These are phyloP conservation scores for Ochotona princeps DNA, from an alignment of 2,113 vertebrate genomes.

Conservation along the genomic window DNA sequence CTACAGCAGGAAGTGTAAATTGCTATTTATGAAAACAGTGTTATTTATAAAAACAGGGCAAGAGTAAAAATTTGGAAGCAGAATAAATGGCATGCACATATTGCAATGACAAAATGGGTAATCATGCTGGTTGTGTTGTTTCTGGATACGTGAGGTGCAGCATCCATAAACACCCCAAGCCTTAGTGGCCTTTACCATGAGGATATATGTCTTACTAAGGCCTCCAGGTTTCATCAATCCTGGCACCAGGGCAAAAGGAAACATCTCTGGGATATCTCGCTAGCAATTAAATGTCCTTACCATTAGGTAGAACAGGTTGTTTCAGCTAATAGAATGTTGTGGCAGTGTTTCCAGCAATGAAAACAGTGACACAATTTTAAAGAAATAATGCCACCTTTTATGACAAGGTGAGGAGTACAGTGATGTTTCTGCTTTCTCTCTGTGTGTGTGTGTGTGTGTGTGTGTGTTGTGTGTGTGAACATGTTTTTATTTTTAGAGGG, in stretches of 20 bases:
- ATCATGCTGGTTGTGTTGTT: neutral
- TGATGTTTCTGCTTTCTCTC: neutral
- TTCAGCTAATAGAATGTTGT: neutral
- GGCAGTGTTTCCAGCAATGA: neutral
- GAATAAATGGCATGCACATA: neutral
- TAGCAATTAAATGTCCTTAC: neutral
- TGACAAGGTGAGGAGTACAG: neutral
- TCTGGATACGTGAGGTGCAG: neutral
- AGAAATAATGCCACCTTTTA: neutral
- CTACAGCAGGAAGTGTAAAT: neutral
- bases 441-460: no score
- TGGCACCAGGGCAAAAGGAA: neutral
- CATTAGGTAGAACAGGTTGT: neutral
- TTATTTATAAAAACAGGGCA: no score
- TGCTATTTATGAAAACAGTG: neutral
- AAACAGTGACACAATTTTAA: neutral
- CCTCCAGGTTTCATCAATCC: neutral
- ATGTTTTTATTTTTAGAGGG: neutral
- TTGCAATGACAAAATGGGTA: neutral
- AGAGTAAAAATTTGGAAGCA: neutral
- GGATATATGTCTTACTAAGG: neutral
- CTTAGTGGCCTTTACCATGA: neutral
- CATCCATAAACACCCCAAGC: neutral
- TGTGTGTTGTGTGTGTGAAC: neutral
- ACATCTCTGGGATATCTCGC: neutral